Evolutionary conservation across 1,140 invertebrate species (phyloP), one percentile per base, ranked within the genome.

Genomic region (Caenorhabditis inopinata): DNA sequence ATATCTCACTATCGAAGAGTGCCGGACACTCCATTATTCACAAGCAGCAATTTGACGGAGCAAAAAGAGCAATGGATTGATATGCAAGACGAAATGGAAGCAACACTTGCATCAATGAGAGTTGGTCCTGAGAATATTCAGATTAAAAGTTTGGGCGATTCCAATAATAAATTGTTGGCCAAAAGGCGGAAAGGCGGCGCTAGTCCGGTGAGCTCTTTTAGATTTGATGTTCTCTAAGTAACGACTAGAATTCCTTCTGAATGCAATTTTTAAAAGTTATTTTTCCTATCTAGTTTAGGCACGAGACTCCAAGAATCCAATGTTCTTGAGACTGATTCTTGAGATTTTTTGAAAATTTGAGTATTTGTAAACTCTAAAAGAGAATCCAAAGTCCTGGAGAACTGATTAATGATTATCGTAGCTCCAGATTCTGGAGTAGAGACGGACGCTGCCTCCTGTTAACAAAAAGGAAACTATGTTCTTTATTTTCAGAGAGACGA

Each of bases 11-110:
- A 85, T 35, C 88, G 85, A 21, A 88, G 87, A 53, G 85, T 83
- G 1, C 83, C 83, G 0, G 83, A 84, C 32, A 84, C 83, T 42
- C 96, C 96, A 1, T 91, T 98, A 1, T 93, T 76, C 46, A 84
- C 83, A 11, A 47, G 42, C 25, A 38, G 42, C 1, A 76, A 82
- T 38, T 51, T 86, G 21, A 92, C 93, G 78, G 96, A 98, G 90
- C 93, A 94, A 53, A 93, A 93, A 81, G 95, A 96, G 78, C 92
- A 93, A 32, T 98, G 96, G 96, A 93, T 93, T 2, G 96, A 98
- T 88, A 95, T 98, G 16, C 90, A 91, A 91, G 96, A 98, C 89
- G 96, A 98, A 91, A 98, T 99, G 96, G 97, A 94, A 0, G 92
- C 95, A 77, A 96, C 96, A 0, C 90, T 99, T 38, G 96, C 96